These are phyloP conservation scores for Calycopis cecrops DNA, from an alignment of 1,140 invertebrate genomes.

Conservation along the genomic window DNA sequence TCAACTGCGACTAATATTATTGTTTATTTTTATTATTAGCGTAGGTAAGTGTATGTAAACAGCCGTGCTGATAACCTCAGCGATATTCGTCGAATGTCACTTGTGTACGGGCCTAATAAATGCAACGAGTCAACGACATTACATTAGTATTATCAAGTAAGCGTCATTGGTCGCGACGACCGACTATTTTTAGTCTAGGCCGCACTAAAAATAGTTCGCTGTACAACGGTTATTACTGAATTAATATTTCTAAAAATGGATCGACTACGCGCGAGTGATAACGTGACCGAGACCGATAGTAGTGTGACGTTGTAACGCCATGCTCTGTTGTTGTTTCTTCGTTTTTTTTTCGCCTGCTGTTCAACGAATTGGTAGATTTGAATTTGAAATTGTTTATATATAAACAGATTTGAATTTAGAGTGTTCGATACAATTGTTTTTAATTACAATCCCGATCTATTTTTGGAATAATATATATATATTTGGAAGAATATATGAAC, in stretches of 20 bases:
- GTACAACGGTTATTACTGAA: constrained; percentile 70
- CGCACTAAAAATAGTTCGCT: constrained; percentile 67
- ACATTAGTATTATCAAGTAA: constrained; percentile 68
- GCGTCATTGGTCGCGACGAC: constrained; percentile 58
- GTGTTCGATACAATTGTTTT: too few relatives aligned
- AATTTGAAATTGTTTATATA: neutral
- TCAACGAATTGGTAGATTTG: constrained; percentile 17
- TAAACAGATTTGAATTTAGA: constrained; percentile 1
- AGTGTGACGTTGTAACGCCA: constrained; percentile 52
- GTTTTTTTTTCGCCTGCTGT: constrained; percentile 22
- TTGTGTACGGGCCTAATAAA: constrained; percentile 49
- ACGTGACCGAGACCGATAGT: constrained; percentile 63
- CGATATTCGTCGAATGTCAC: constrained; percentile 45
- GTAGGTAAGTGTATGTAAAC: constrained; percentile 27
- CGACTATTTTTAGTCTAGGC: constrained; percentile 71
- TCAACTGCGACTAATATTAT: too few relatives aligned
- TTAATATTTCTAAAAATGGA: constrained; percentile 75
- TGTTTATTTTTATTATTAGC: too few relatives aligned
- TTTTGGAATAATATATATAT: too few relatives aligned
- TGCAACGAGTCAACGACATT: constrained; percentile 67
- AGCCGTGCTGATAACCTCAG: constrained; percentile 48
- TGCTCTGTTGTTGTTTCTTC: constrained; percentile 52
- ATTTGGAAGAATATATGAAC: too few relatives aligned
- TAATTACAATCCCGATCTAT: too few relatives aligned
- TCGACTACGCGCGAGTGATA: constrained; percentile 64